These are phyloP conservation scores for Plemyria rubiginata DNA, from an alignment of 2,888 invertebrate species.

Conservation along the genomic window DNA sequence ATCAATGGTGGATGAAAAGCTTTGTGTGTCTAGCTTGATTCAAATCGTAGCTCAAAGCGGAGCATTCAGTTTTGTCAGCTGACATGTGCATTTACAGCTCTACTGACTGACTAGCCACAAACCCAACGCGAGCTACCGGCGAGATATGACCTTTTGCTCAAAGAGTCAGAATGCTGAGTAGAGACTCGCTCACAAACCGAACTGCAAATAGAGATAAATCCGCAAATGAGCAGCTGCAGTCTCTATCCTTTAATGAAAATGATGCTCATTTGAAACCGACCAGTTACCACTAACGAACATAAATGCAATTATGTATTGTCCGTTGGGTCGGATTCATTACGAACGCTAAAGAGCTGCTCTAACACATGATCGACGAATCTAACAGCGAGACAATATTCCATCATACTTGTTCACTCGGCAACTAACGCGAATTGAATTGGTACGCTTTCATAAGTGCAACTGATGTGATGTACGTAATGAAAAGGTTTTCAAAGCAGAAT, in stretches of 20 bases:
- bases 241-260: conserved; percentile 54
- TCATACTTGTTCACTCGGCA: conserved; percentile 23
- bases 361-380: conserved; percentile 45
- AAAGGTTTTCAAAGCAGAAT: conserved; percentile 24
- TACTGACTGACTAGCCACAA: conserved; percentile 53
- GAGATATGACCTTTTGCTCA: conserved; percentile 70
- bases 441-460: conserved; percentile 23
- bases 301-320: conserved; percentile 67
- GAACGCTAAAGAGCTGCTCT: conserved; percentile 52
- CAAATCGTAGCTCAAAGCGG: conserved; percentile 42
- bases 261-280: conserved; percentile 59
- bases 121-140: conserved; percentile 69
- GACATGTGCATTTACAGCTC: conserved; percentile 57
- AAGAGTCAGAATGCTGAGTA: conserved; percentile 51
- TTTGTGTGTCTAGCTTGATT: conserved; percentile 22
- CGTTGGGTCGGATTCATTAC: conserved; percentile 62
- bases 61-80: conserved; percentile 52
- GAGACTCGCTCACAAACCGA: conserved; percentile 61
- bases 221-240: conserved; percentile 41
- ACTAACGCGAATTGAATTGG: conserved; percentile 30
- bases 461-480: conserved; percentile 21
- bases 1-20: background rate
- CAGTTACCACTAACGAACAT: conserved; percentile 58
- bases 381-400: conserved; percentile 19
- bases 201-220: conserved; percentile 72